A percentile compares a stretch with the other conserved stretches of the same genome.
Evolutionary conservation across 1,140 invertebrate genomes (phyloP).

Genomic region (Neodiprion fabricii): DNA sequence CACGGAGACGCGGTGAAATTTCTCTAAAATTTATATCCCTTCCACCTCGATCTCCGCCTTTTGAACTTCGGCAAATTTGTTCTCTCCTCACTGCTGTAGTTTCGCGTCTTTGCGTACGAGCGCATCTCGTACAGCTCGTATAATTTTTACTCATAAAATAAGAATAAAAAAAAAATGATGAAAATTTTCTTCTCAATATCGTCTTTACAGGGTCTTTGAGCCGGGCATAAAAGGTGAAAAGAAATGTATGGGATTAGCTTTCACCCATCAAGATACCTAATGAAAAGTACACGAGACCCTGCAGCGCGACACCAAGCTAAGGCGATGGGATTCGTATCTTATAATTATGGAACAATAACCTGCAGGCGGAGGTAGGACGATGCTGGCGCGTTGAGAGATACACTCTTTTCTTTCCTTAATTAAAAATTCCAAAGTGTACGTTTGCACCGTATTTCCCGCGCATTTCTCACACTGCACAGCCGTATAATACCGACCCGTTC

Average conservation of each 20-base stretch:
- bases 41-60: background rate
- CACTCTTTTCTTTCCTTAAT: background rate
- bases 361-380: background rate
- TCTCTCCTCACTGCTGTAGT: background rate
- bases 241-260: too few relatives aligned
- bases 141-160: too few relatives aligned
- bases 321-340: slow-evolving; percentile 1
- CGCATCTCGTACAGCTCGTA: too few relatives aligned
- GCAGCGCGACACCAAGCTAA: background rate
- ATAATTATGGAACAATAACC: background rate
- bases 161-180: background rate
- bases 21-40: background rate
- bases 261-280: too few relatives aligned
- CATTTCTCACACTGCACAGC: background rate
- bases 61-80: background rate
- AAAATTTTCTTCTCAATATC: background rate
- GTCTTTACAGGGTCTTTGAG: too few relatives aligned
- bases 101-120: background rate
- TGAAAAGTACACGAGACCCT: too few relatives aligned
- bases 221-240: too few relatives aligned
- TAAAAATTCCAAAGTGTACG: background rate
- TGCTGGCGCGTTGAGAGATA: too few relatives aligned
- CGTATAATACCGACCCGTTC: background rate
- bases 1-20: background rate
- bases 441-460: background rate